Base-by-base conservation (phyloP, 2,888 invertebrate species). In the Andrena hattorfiana region DNA sequence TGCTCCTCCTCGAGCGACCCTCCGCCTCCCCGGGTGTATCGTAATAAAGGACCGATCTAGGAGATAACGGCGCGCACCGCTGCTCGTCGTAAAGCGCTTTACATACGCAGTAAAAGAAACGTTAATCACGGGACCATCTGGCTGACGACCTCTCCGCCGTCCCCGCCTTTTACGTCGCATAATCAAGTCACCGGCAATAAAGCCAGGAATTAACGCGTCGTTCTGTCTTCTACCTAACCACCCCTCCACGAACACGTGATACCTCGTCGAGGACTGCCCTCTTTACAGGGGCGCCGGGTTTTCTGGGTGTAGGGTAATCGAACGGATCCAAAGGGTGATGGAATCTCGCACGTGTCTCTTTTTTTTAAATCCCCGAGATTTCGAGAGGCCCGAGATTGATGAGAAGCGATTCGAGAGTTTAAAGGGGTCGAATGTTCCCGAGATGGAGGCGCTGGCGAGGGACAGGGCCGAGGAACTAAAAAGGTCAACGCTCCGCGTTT, bases 1-100 rank as follows among this genome's bases (percentile, higher is more conserved):
- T 76, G 76, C 67, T 7, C 35, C 60, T 59, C 64, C 51, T 67
- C 51, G 54, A 60, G 8, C 51, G 7, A 23, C 23, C 23, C 35
- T 35, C 35, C 63, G 32, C 66, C 63, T 64, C 20, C 23, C 23
- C 85, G 64, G 75, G 79, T 66, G 89, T 86, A 88, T 89, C 89
- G 88, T 91, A 91, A 92, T 91, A 89, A 91, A 92, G 90, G 84
- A 88, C 86, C 86, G 91, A 92, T 92, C 92, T 87, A 80, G 74
- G 84, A 84, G 91, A 92, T 91, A 91, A 89, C 86, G 81, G 83
- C 73, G 59, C 77, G 66, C 76, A 60, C 56, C 10, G 56, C 56
- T 26, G 77, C 56, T 83, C 84, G 81, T 83, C 87, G 89, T 90
- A 91, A 92, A 92, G 83, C 84, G 90, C 77, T 92, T 90, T 89